Conservation (phyloP, 2,888 invertebrate genomes). For the Galeopsomyia nigrocyanea region DNA sequence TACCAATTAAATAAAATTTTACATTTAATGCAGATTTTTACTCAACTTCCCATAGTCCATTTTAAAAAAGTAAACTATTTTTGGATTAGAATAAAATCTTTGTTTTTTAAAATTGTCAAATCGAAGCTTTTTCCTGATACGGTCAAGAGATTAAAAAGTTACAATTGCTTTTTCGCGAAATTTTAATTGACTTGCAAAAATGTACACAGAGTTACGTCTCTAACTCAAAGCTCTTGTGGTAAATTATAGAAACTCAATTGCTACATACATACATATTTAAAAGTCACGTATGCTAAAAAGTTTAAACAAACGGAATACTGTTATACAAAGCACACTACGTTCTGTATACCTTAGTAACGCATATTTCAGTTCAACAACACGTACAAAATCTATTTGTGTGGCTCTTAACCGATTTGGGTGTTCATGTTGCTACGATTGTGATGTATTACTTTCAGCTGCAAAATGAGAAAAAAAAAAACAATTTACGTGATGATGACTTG, state of each 20-base stretch:
- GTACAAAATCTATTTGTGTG: slow-evolving; percentile 37
- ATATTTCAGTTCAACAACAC: slow-evolving; percentile 38
- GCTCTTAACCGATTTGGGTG: slow-evolving; percentile 11
- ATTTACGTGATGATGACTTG: not conserved
- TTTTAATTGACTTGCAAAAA: slow-evolving; percentile 34
- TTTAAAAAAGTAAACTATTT: too few relatives aligned
- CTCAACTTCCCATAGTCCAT: too few relatives aligned
- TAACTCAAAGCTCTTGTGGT: slow-evolving; percentile 7
- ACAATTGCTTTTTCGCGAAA: slow-evolving; percentile 20
- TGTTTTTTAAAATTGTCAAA: too few relatives aligned
- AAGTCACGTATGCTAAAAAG: slow-evolving; percentile 14
- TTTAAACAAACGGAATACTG: slow-evolving; percentile 35
- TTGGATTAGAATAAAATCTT: too few relatives aligned
- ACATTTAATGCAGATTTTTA: too few relatives aligned
- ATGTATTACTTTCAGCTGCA: not conserved
- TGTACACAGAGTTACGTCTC: slow-evolving; percentile 11
- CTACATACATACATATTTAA: slow-evolving; percentile 13
- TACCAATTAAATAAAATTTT: too few relatives aligned
- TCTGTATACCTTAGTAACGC: slow-evolving; percentile 26
- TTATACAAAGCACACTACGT: slow-evolving; percentile 30
- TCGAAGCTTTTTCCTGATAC: too few relatives aligned
- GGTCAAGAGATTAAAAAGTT: not conserved
- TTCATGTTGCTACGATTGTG: slow-evolving; percentile 15
- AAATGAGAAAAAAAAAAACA: too few relatives aligned
- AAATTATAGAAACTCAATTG: slow-evolving; percentile 5